Base-by-base conservation (phyloP, 2,113 vertebrate species). In the Otis tarda region DNA sequence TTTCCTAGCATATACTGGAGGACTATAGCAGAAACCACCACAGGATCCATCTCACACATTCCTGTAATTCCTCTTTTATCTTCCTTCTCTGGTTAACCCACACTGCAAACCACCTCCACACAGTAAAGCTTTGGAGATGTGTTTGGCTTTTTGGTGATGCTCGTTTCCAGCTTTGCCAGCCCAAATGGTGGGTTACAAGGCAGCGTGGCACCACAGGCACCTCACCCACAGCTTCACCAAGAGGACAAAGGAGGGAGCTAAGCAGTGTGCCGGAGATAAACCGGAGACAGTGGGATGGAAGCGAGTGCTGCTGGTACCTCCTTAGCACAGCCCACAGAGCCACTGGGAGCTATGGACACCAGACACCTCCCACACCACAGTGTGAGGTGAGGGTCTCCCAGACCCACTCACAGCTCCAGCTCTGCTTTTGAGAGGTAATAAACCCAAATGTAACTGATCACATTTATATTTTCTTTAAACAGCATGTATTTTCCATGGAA, bases 351-450 rank as follows among this genome's bases (percentile, higher is more conserved):
- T 75, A 43, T 47, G 69, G 61, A 30, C 0, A 1, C 20, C 41
- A 45, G 37, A 16, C 0, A 0, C 41, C 24, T 85, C 56, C 37
- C 20, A 64, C 33, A 31, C n/a, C 45, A 21, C 0, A 1, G n/a
- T 39, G 53, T 2, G 2, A 55, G 11, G 52, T 21, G 37, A 12
- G 19, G 14, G 6, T 43, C n/a, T 60, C 53, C 53, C 6, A 1
- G 31, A 9, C n/a, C 15, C 3, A 0, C 53, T 83, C 71, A 57
- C 21, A n/a, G n/a, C 52, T 56, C 83, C 6, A 4, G 25, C 47
- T 84, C 37, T 30, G 31, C 23, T 61, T 33, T 76, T 89, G 27
- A 64, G 23, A 70, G 27, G 14, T 50, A 89, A 73, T n/a, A 70
- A 65, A 65, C 7, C 45, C 31, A 43, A 25, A 81, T 33, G 15